phyloP scores from a whole-genome alignment of 2,797 vertebrate species.

The Otolemur crassicaudatus region DNA sequence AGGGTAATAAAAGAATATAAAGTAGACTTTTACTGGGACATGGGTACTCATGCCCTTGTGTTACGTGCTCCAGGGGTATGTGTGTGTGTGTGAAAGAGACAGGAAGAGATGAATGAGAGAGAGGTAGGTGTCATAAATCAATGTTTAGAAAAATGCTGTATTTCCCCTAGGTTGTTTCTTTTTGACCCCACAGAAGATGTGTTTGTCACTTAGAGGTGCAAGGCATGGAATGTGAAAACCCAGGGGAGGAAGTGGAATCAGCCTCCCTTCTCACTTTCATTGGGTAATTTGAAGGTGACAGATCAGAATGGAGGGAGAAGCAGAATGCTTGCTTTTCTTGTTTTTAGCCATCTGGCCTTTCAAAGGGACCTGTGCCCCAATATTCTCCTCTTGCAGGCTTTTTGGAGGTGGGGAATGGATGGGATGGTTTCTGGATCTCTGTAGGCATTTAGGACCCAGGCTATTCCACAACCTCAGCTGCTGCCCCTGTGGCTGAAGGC shows the following conservation, averaged over 20 bases:
- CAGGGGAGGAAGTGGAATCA: not conserved
- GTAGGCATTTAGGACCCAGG: not conserved
- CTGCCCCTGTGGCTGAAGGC: not conserved
- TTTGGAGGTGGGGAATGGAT: not conserved
- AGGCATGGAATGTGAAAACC: not conserved
- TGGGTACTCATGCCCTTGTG: not conserved
- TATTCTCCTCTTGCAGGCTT: not conserved
- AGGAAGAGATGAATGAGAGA: not conserved
- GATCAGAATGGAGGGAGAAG: not conserved
- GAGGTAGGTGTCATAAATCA: not conserved
- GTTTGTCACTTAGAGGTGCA: constrained; percentile 10
- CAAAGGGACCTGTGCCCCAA: not conserved
- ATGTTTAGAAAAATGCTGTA: constrained; percentile 46
- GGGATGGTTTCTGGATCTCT: not conserved
- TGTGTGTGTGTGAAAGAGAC: not conserved
- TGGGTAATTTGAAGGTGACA: not conserved
- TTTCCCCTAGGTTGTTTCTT: constrained; percentile 23
- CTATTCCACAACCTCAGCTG: not conserved
- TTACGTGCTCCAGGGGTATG: not conserved
- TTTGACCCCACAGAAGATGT: constrained; percentile 45
- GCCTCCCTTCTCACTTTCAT: not conserved
- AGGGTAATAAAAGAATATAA: constrained; percentile 28
- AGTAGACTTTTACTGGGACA: constrained; percentile 44
- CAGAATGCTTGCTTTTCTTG: not conserved
- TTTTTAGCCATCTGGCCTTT: not conserved